A percentile compares a stretch with the other conserved stretches of the same genome.
Evolutionary conservation across 2,113 vertebrate species (phyloP).

Genomic region (Mustela nigripes): DNA sequence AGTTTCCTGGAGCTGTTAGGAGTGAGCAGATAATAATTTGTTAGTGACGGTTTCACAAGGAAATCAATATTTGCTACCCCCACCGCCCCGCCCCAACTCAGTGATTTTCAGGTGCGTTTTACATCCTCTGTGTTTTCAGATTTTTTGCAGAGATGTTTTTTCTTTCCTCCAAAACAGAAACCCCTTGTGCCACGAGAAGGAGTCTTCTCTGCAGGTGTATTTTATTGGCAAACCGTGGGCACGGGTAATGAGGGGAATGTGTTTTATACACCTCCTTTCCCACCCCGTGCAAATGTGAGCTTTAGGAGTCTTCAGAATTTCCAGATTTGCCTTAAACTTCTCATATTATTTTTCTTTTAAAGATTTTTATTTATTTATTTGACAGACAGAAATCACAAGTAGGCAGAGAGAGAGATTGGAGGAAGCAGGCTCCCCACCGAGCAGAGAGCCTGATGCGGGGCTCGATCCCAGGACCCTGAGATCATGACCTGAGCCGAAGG

Average conservation of each 20-base stretch:
- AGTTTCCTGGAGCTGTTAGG: constrained; percentile 64
- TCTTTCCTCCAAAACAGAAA: not conserved
- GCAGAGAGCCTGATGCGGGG: no score
- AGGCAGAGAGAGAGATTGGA: no score
- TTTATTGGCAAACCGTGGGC: not conserved
- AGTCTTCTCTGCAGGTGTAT: not conserved
- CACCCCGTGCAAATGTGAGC: not conserved
- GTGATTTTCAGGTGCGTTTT: constrained; percentile 57
- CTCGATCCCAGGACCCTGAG: no score
- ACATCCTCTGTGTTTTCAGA: not conserved
- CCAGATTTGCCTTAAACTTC: not conserved
- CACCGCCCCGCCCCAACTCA: not conserved
- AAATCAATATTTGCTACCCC: constrained; percentile 61
- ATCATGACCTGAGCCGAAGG: no score
- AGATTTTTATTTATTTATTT: no score
- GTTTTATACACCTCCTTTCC: not conserved
- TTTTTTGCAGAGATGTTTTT: constrained; percentile 12
- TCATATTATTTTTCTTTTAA: not conserved
- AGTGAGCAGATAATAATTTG: constrained; percentile 71
- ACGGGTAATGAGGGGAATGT: not conserved
- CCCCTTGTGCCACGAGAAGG: not conserved
- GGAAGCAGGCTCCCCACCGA: no score
- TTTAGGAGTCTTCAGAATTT: not conserved
- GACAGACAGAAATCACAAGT: no score
- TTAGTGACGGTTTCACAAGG: constrained; percentile 64